A percentile compares a stretch with the other conserved stretches of the same genome.
These are phyloP conservation scores for Spizella passerina DNA, from an alignment of 2,797 vertebrate species.

Conservation along the genomic window DNA sequence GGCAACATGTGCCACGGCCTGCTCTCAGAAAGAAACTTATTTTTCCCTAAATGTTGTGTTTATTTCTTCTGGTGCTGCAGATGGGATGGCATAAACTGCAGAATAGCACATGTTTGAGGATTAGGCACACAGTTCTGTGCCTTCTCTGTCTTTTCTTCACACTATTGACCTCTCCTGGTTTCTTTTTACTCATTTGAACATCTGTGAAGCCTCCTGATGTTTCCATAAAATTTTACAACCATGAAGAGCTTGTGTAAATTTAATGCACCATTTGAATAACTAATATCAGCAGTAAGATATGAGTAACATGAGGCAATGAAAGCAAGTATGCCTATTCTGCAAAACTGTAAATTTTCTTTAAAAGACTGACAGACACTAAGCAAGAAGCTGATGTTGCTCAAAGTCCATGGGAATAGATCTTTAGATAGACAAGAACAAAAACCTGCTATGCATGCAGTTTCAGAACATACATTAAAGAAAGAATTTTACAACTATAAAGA, in stretches of 20 bases:
- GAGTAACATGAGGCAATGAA: not conserved
- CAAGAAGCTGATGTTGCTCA: not conserved
- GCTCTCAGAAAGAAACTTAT: not conserved
- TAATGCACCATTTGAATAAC: not conserved
- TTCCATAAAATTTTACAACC: not conserved
- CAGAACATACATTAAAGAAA: not conserved
- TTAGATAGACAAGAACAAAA: not conserved
- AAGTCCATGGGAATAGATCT: not conserved
- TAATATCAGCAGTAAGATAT: not conserved
- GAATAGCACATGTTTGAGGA: not conserved
- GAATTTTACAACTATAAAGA: not conserved
- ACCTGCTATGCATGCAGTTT: not conserved
- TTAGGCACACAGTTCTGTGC: not conserved
- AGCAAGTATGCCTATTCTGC: not conserved
- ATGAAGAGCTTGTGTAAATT: not conserved
- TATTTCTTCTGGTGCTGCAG: not conserved
- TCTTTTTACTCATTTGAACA: not conserved
- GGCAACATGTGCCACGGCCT: constrained; percentile 17
- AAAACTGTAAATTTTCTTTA: not conserved
- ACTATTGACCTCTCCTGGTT: not conserved
- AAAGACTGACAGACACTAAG: not conserved
- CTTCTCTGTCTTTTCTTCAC: not conserved
- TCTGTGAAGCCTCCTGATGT: not conserved
- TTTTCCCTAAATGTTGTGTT: not conserved
- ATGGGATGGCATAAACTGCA: not conserved